Conservation (phyloP, 2,797 vertebrate species). For the Pterois miles region DNA sequence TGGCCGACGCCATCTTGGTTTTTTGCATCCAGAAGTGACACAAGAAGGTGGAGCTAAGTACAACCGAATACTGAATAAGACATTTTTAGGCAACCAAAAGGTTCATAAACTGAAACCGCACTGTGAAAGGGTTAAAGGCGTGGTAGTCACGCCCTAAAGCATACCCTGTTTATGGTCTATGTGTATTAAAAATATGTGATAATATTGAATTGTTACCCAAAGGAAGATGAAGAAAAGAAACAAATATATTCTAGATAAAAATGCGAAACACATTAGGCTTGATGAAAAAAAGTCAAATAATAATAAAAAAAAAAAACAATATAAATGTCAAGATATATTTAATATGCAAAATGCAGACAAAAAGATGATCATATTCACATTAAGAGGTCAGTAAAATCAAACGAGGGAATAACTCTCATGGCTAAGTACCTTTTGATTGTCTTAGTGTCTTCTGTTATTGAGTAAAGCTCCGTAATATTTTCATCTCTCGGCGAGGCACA, state of each 20-base stretch:
- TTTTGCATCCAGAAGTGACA: no score
- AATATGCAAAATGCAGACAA: background rate
- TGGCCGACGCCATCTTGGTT: no score
- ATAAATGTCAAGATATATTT: background rate
- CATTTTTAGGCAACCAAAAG: no score
- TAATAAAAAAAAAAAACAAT: background rate
- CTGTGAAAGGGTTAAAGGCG: no score
- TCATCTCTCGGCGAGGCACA: conserved; percentile 14
- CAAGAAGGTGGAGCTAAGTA: no score
- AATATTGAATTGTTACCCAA: background rate
- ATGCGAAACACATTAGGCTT: background rate
- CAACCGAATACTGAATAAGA: no score
- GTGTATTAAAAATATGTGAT: background rate
- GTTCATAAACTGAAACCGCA: no score
- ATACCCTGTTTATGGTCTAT: no score
- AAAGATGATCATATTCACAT: background rate
- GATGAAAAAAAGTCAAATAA: background rate
- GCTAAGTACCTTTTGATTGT: conserved; percentile 1
- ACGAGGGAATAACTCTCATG: background rate
- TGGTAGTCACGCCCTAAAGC: no score
- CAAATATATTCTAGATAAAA: background rate
- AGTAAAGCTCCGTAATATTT: conserved; percentile 15
- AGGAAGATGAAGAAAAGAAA: background rate
- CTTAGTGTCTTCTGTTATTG: conserved; percentile 10
- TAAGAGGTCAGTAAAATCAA: background rate